Evolutionary conservation across 2,797 vertebrate genomes (phyloP).

Genomic region (Parauchenoglanis punctatus): DNA sequence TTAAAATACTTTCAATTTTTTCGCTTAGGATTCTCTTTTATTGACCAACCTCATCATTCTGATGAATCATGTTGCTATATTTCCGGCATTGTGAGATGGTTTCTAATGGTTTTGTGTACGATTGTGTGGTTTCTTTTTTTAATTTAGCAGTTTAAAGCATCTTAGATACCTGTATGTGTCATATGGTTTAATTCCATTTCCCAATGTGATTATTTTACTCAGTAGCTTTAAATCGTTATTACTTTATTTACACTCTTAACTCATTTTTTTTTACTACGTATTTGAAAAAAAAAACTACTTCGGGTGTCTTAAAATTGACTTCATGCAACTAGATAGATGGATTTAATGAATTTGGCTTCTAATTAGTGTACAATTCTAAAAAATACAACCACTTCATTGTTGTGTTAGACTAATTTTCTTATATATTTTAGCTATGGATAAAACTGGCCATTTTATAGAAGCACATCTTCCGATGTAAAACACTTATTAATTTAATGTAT

Average conservation of each 20-base stretch:
- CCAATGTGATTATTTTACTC: background rate
- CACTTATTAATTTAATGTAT: background rate
- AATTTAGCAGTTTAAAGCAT: background rate
- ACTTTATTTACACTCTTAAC: background rate
- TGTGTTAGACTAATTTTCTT: background rate
- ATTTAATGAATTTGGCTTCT: background rate
- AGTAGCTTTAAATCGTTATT: background rate
- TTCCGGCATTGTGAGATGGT: background rate
- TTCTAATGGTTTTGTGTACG: background rate
- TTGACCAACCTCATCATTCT: background rate
- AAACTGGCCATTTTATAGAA: background rate
- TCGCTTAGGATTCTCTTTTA: background rate
- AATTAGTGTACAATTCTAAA: background rate
- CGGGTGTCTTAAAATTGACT: background rate
- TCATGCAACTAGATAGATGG: background rate
- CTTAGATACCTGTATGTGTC: background rate
- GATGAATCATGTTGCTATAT: background rate
- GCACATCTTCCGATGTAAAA: background rate
- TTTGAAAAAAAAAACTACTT: background rate
- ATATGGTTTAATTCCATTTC: background rate
- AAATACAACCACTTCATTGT: background rate
- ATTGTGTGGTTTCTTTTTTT: background rate
- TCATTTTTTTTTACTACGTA: background rate
- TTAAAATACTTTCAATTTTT: background rate
- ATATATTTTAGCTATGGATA: background rate